Evolutionary conservation across 2,797 vertebrate genomes (phyloP).

Genomic region (Hippocampus kuda): DNA sequence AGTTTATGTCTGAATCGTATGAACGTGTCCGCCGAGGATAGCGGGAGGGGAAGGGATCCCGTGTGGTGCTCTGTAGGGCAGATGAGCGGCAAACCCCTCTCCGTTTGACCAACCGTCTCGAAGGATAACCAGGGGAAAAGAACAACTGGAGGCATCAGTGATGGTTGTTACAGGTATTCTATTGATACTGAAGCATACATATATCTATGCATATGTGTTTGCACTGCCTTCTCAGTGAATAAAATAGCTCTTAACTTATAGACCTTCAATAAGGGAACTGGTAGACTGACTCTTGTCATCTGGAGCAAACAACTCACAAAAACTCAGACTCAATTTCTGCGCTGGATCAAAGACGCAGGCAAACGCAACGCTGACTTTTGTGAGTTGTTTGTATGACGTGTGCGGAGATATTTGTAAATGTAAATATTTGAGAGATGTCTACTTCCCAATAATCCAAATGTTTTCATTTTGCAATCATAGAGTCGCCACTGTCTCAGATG

Average conservation of each 20-base stretch:
- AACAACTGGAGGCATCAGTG: slow-evolving; percentile 75
- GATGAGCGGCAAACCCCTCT: slow-evolving; percentile 65
- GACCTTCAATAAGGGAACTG: slow-evolving; percentile 16
- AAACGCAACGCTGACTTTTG: slow-evolving; percentile 52
- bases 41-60: slow-evolving; percentile 57
- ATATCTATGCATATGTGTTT: slow-evolving; percentile 82
- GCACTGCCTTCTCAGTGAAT: slow-evolving; percentile 76
- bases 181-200: slow-evolving; percentile 79
- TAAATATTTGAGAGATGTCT: slow-evolving; percentile 51
- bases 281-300: slow-evolving; percentile 40
- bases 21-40: slow-evolving; percentile 49
- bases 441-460: slow-evolving; percentile 41
- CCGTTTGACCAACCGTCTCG: slow-evolving; percentile 68
- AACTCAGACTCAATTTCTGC: slow-evolving; percentile 41
- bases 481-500: slow-evolving; percentile 56
- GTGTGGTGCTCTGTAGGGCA: slow-evolving; percentile 59
- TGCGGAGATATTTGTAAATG: slow-evolving; percentile 52
- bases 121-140: slow-evolving; percentile 75
- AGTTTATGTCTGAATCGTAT: slow-evolving; percentile 40
- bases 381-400: slow-evolving; percentile 60
- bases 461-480: slow-evolving; percentile 55
- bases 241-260: slow-evolving; percentile 38
- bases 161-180: slow-evolving; percentile 78
- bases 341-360: slow-evolving; percentile 20
- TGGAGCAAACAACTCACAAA: slow-evolving; percentile 29